Base-by-base conservation (phyloP, 2,888 invertebrate species). In the Thelaira solivaga region DNA sequence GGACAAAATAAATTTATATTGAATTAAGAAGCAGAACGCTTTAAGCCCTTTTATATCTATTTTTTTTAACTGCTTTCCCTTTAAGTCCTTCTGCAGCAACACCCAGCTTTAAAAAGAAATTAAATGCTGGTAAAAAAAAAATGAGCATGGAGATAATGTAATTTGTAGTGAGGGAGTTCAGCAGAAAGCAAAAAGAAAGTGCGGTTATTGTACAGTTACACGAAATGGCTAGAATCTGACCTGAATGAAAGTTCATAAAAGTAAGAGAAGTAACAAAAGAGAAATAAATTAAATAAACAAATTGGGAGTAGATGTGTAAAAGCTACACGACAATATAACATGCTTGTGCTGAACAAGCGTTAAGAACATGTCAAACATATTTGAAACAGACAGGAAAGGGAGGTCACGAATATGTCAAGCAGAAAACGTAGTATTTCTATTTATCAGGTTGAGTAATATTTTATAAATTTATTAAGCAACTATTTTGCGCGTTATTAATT, bases 321-420 rank as follows among this genome's bases (percentile, higher is more conserved):
- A n/a, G n/a, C n/a, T n/a, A n/a, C n/a, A n/a, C n/a, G n/a, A n/a
- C n/a, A n/a, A n/a, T n/a, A n/a, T n/a, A n/a, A n/a, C n/a, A n/a
- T n/a, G n/a, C n/a, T n/a, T n/a, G n/a, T n/a, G n/a, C n/a, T n/a
- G n/a, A n/a, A n/a, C n/a, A n/a, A n/a, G n/a, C n/a, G 43, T 20
- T 20, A 43, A 43, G 4, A 57, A 16, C 34, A 4, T 39, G 10
- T 13, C 8, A 45, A 45, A 45, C 31, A 22, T 10, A 10, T 18
- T 45, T 31, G 10, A 26, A 20, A 18, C 22, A 39, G 29, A 65
- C 65, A 43, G 65, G 62, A 53, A 43, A 53, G 8, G 51, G 64
- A 65, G 41, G 53, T 53, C 1, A 53, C 31, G 29, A 53, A 65
- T 65, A 53, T 65, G 41, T 53, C 65, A 65, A 53, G 43, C 22